These are phyloP conservation scores for Acanthosoma haemorrhoidale DNA, from an alignment of 2,888 invertebrate genomes.

Conservation along the genomic window DNA sequence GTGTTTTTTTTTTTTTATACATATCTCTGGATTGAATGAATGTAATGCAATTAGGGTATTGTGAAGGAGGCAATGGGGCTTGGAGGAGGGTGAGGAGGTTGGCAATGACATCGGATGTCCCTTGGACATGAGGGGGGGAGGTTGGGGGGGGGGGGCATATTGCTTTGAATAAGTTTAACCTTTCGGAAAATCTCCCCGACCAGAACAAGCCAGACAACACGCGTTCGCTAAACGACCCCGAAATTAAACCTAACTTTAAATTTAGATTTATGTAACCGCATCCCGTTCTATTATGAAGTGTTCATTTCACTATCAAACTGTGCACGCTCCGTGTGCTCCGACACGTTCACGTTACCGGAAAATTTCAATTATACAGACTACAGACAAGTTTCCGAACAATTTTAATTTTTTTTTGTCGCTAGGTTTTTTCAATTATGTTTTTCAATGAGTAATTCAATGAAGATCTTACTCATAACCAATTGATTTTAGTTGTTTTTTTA, in stretches of 20 bases:
- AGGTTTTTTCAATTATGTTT: no score
- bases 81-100: not conserved
- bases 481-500: no score
- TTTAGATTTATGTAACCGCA: not conserved
- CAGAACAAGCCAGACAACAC: not conserved
- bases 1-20: no score
- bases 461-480: no score
- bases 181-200: constrained; percentile 16
- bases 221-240: constrained; percentile 1
- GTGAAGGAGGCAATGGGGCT: constrained; percentile 21
- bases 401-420: no score
- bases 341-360: not conserved
- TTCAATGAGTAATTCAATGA: no score
- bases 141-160: not conserved
- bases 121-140: not conserved
- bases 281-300: not conserved
- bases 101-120: not conserved
- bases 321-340: not conserved
- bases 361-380: not conserved
- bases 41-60: constrained; percentile 23
- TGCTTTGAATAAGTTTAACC: constrained; percentile 22
- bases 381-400: no score
- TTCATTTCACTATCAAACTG: not conserved
- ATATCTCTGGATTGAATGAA: constrained; percentile 4
- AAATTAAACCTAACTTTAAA: constrained; percentile 19